These are phyloP conservation scores for Gracilinanus agilis DNA, from an alignment of 2,113 vertebrate species.

Conservation along the genomic window DNA sequence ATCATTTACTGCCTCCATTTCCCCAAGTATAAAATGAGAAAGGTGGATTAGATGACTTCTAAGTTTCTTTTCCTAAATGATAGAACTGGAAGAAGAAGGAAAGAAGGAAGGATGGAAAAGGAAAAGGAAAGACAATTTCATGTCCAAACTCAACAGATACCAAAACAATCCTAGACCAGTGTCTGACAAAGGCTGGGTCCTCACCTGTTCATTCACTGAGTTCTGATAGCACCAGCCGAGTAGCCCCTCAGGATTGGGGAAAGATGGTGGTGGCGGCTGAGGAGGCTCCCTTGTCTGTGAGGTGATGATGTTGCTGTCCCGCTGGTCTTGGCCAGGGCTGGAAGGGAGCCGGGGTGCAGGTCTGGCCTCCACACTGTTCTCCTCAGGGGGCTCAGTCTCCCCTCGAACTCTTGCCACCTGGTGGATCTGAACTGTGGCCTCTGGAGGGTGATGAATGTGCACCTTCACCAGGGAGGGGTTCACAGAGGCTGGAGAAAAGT, in stretches of 20 bases:
- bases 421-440: conserved; percentile 95
- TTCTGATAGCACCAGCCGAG: conserved; percentile 94
- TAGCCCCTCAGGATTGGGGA: conserved; percentile 76
- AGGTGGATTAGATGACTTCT: neutral
- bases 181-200: neutral
- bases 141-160: neutral
- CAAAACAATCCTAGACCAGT: rapidly evolving
- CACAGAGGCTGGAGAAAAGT: conserved; percentile 82
- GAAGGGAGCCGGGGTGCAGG: conserved; percentile 83
- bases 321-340: conserved; percentile 54
- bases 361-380: conserved; percentile 86
- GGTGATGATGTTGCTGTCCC: conserved; percentile 80
- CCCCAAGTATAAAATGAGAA: neutral
- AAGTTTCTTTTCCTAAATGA: neutral
- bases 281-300: conserved; percentile 48
- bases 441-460: conserved; percentile 93
- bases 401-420: conserved; percentile 92
- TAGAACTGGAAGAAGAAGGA: neutral
- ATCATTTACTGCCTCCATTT: neutral
- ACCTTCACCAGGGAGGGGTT: conserved; percentile 93
- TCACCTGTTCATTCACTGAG: conserved; percentile 92
- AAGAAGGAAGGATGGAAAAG: neutral
- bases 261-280: conserved; percentile 59
- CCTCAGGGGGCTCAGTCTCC: conserved; percentile 61
- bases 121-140: rapidly evolving